Evolutionary conservation across 2,888 invertebrate species (phyloP).

Genomic region (Apotomis turbidana): DNA sequence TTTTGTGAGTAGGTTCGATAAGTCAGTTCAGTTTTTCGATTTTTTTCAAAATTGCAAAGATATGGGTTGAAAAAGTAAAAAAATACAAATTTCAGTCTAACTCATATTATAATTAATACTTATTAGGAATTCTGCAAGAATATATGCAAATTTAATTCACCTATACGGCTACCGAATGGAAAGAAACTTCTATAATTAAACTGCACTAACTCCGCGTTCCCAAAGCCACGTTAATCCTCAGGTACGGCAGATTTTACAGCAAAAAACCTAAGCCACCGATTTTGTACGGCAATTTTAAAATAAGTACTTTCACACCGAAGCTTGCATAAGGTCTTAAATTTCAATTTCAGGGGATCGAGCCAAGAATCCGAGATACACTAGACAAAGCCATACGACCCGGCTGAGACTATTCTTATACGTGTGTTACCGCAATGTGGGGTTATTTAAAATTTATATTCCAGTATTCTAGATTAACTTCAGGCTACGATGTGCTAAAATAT

Average conservation of each 20-base stretch:
- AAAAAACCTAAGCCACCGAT: conserved; percentile 13
- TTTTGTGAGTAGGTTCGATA: too few relatives aligned
- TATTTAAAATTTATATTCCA: not conserved
- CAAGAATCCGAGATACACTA: conserved; percentile 55
- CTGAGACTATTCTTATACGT: conserved; percentile 25
- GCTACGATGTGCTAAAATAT: too few relatives aligned
- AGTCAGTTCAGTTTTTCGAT: too few relatives aligned
- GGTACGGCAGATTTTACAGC: conserved; percentile 19
- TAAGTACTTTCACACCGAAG: conserved; percentile 51
- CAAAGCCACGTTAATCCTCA: conserved; percentile 9
- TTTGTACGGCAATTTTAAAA: conserved; percentile 40
- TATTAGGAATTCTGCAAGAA: too few relatives aligned
- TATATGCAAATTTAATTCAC: too few relatives aligned
- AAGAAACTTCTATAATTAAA: not conserved
- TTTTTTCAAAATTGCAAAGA: too few relatives aligned
- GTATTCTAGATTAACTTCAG: not conserved
- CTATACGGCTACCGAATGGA: too few relatives aligned
- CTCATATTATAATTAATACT: too few relatives aligned
- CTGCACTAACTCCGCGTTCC: not conserved
- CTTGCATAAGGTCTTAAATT: conserved; percentile 72
- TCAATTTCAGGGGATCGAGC: conserved; percentile 73
- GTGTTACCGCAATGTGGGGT: not conserved
- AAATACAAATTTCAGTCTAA: too few relatives aligned
- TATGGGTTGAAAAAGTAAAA: too few relatives aligned
- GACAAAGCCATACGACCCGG: conserved; percentile 50